phyloP scores from a whole-genome alignment of 2,888 invertebrate genomes.

The Athrips mouffetella region DNA sequence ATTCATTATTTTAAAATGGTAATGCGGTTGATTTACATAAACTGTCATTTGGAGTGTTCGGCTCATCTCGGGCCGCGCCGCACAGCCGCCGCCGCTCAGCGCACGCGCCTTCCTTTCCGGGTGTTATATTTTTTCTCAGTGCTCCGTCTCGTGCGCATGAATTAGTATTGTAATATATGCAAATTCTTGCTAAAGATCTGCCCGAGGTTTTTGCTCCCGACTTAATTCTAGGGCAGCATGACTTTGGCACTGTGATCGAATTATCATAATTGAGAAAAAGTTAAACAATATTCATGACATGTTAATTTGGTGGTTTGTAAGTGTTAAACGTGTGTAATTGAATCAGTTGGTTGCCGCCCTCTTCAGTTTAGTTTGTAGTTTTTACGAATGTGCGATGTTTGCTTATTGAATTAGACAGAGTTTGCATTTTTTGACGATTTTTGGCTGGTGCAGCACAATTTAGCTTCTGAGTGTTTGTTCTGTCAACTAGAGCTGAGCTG shows the following conservation, averaged over 20 bases:
- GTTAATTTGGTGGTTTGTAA: constrained; percentile 65
- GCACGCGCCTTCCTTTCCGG: constrained; percentile 44
- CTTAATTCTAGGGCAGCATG: constrained; percentile 63
- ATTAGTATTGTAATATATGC: constrained; percentile 68
- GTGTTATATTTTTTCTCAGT: constrained; percentile 39
- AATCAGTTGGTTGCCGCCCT: constrained; percentile 39
- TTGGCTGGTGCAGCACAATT: not conserved
- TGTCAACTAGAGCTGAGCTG: not conserved
- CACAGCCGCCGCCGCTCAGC: constrained; percentile 7
- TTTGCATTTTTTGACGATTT: constrained; percentile 19
- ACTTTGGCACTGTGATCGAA: constrained; percentile 41
- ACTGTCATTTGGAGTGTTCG: constrained; percentile 31
- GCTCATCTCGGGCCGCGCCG: constrained; percentile 12
- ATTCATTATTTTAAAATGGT: constrained; percentile 47
- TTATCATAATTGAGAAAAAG: constrained; percentile 68
- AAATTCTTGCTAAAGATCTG: constrained; percentile 61
- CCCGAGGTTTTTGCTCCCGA: constrained; percentile 53
- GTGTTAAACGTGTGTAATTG: constrained; percentile 67
- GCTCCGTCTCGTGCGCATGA: constrained; percentile 37
- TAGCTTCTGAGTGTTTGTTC: constrained; percentile 1
- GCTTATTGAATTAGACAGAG: constrained; percentile 29
- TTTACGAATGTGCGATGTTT: constrained; percentile 36
- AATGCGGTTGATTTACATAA: constrained; percentile 33
- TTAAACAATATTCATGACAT: constrained; percentile 74
- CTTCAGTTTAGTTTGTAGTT: constrained; percentile 35